Conservation (phyloP, 1,140 invertebrate species). For the Heliothis subflexa region DNA sequence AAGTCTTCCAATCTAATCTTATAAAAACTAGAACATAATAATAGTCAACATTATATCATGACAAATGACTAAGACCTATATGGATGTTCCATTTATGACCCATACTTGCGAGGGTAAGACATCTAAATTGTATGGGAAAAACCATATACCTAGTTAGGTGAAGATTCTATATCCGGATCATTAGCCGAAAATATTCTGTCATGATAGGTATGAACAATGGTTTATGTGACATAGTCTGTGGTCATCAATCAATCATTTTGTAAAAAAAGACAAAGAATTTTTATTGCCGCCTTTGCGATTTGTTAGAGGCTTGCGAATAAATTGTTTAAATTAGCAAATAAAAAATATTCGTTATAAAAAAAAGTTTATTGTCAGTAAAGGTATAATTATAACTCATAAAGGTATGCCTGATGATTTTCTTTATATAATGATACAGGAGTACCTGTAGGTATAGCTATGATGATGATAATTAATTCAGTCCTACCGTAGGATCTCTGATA, state of each 20-base stretch:
- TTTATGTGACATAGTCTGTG: not conserved
- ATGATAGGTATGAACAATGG: not conserved
- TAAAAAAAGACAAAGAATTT: too few relatives aligned
- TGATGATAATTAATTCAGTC: too few relatives aligned
- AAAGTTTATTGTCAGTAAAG: too few relatives aligned
- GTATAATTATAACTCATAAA: too few relatives aligned
- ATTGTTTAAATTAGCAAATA: too few relatives aligned
- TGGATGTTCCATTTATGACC: constrained; percentile 22
- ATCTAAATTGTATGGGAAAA: constrained; percentile 13
- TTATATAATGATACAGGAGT: too few relatives aligned
- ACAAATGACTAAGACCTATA: constrained; percentile 6
- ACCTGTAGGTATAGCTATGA: too few relatives aligned
- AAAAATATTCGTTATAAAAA: too few relatives aligned
- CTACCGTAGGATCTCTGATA: too few relatives aligned
- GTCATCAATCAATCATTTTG: not conserved
- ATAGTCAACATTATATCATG: constrained; percentile 5
- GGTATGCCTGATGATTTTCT: too few relatives aligned
- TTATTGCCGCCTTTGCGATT: too few relatives aligned
- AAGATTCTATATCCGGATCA: constrained; percentile 22
- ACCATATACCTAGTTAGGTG: not conserved
- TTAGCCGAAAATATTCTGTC: not conserved
- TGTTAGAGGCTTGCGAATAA: too few relatives aligned
- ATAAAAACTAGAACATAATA: constrained; percentile 16
- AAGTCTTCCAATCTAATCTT: not conserved
- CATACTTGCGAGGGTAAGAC: constrained; percentile 3